Conservation (phyloP, 2,113 vertebrate species). For the Onychostoma macrolepis region DNA sequence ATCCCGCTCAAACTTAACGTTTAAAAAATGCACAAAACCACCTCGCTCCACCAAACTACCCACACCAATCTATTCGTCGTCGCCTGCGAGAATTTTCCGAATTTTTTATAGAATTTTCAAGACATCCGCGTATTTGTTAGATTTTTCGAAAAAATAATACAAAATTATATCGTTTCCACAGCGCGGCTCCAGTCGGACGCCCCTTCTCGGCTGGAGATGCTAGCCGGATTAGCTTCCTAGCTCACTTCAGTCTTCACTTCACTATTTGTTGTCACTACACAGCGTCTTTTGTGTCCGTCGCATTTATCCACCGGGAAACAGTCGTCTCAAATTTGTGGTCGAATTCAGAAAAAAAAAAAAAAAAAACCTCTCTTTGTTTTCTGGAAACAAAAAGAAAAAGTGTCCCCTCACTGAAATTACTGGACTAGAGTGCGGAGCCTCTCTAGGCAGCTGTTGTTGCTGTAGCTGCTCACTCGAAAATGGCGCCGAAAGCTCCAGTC, state of each 20-base stretch:
- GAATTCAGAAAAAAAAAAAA: background rate
- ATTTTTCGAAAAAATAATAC: constrained; percentile 49
- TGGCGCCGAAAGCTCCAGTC: constrained; percentile 96
- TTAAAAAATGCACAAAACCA: constrained; percentile 66
- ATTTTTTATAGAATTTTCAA: constrained; percentile 56
- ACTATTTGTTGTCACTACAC: constrained; percentile 46
- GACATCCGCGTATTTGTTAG: constrained; percentile 24
- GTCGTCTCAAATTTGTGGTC: background rate
- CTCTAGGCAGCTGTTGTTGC: constrained; percentile 78
- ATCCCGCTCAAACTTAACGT: constrained; percentile 80
- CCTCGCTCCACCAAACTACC: constrained; percentile 39
- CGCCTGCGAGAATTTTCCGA: constrained; percentile 37
- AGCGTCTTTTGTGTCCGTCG: constrained; percentile 17
- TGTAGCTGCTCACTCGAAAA: constrained; percentile 93
- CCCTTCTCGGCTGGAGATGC: constrained; percentile 52
- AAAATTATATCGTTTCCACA: constrained; percentile 42
- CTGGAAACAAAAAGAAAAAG: background rate
- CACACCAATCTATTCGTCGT: constrained; percentile 30
- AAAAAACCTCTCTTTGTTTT: background rate
- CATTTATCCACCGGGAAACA: background rate
- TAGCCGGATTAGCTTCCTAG: constrained; percentile 58
- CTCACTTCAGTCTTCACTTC: constrained; percentile 53
- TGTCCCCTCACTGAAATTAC: constrained; percentile 50
- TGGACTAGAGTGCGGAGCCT: constrained; percentile 62
- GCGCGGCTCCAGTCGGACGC: constrained; percentile 53